Percentiles rank a stretch among this genome's conserved stretches.
Conservation (phyloP, 2,888 invertebrate genomes). For the Caenorhabditis sp. region DNA sequence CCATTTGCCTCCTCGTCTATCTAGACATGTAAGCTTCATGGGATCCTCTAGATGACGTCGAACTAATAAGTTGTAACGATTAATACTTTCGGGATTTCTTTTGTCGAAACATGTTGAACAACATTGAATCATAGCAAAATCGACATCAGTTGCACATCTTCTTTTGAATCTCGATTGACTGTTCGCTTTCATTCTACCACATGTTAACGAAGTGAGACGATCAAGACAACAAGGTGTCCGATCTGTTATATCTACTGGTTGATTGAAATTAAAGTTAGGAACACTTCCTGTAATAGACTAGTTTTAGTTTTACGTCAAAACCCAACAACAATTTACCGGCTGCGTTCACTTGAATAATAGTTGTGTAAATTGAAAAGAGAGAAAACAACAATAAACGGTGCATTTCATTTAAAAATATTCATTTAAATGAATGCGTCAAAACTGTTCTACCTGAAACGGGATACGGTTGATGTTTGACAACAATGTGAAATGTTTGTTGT, state of each 20-base stretch:
- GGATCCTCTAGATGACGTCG: slow-evolving; percentile 44
- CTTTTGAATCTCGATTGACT: slow-evolving; percentile 47
- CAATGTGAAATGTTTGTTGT: not conserved
- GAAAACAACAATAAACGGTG: not conserved
- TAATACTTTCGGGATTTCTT: slow-evolving; percentile 16
- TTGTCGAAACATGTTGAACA: slow-evolving; percentile 60
- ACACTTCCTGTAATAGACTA: not conserved
- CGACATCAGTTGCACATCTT: slow-evolving; percentile 59
- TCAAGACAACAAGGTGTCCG: slow-evolving; percentile 67
- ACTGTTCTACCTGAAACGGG: not conserved
- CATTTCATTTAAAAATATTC: not conserved
- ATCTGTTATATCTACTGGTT: slow-evolving; percentile 44
- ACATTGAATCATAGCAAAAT: slow-evolving; percentile 68
- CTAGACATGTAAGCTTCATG: slow-evolving; percentile 40
- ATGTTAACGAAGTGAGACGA: slow-evolving; percentile 59
- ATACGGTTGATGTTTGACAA: not conserved
- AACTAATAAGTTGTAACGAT: slow-evolving; percentile 29
- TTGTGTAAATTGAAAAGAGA: not conserved
- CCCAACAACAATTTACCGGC: not conserved
- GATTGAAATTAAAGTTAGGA: slow-evolving; percentile 43
- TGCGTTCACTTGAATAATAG: not conserved
- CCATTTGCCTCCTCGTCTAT: slow-evolving; percentile 45
- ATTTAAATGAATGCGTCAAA: not conserved
- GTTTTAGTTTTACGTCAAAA: not conserved
- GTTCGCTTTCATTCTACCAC: slow-evolving; percentile 48